Evolutionary conservation across 2,113 vertebrate genomes (phyloP).

Genomic region (Cyphomyrus plagiostoma): DNA sequence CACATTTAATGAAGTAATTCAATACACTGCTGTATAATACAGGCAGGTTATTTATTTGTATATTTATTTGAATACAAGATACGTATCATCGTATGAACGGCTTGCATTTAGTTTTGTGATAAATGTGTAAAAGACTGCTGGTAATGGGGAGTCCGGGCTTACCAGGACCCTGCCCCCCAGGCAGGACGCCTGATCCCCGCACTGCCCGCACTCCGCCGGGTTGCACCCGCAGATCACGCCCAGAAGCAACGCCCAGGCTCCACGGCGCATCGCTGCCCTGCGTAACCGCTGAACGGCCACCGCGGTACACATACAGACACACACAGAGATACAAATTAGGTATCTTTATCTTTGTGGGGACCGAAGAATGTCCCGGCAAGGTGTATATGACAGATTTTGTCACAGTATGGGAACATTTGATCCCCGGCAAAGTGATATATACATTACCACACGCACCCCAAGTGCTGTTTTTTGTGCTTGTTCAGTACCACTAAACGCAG

Average conservation of each 20-base stretch:
- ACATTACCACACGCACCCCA: not conserved
- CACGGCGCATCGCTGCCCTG: constrained; percentile 58
- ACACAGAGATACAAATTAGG: not conserved
- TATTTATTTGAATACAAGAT: not conserved
- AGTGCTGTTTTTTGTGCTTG: not conserved
- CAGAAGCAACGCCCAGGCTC: constrained; percentile 47
- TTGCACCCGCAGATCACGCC: constrained; percentile 51
- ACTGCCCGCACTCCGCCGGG: constrained; percentile 46
- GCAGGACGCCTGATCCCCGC: constrained; percentile 61
- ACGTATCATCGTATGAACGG: not conserved
- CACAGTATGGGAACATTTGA: too few species aligned
- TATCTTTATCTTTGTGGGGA: not conserved
- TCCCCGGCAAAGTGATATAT: not conserved
- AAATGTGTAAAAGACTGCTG: not conserved
- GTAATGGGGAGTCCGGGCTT: constrained; percentile 28
- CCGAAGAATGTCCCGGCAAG: too few species aligned
- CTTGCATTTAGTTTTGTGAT: not conserved
- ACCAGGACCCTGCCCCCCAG: constrained; percentile 60
- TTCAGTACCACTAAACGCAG: not conserved
- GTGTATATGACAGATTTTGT: too few species aligned
- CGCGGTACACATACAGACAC: not conserved
- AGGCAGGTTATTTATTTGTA: not conserved
- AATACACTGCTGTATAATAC: not conserved
- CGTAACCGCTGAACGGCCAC: not conserved
- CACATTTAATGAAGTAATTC: not conserved